phyloP scores from a whole-genome alignment of 2,113 vertebrate genomes.

The Microcebus griseorufus region DNA sequence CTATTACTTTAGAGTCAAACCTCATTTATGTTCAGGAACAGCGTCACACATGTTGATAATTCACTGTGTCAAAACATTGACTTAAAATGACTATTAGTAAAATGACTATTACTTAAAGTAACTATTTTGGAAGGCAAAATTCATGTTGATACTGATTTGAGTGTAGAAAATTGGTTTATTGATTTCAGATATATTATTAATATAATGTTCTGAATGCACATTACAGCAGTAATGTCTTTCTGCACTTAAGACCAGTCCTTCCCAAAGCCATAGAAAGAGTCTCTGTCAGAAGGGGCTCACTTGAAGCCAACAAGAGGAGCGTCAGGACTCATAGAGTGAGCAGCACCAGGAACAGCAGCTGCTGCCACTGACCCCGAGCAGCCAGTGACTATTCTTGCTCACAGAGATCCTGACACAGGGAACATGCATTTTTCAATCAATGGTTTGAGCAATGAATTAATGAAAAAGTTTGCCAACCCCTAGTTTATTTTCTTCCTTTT shows the following conservation, averaged over 20 bases:
- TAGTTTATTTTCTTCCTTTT: neutral
- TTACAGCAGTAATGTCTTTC: neutral
- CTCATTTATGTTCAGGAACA: neutral
- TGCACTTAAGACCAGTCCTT: neutral
- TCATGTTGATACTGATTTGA: neutral
- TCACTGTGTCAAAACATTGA: neutral
- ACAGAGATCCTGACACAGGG: neutral
- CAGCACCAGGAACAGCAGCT: too few species aligned
- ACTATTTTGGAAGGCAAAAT: neutral
- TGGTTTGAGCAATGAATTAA: neutral
- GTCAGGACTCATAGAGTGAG: neutral
- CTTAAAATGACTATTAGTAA: neutral
- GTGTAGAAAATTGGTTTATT: neutral
- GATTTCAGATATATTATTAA: neutral
- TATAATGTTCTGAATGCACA: neutral
- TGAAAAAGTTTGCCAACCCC: neutral
- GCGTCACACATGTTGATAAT: neutral
- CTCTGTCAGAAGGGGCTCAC: neutral
- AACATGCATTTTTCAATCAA: neutral
- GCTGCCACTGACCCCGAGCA: neutral
- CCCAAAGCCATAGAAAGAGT: neutral
- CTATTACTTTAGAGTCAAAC: neutral
- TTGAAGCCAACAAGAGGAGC: neutral
- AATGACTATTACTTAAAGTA: neutral
- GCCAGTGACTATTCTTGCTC: neutral